Base-by-base conservation (phyloP, 1,140 invertebrate genomes). In the Papilio machaon region DNA sequence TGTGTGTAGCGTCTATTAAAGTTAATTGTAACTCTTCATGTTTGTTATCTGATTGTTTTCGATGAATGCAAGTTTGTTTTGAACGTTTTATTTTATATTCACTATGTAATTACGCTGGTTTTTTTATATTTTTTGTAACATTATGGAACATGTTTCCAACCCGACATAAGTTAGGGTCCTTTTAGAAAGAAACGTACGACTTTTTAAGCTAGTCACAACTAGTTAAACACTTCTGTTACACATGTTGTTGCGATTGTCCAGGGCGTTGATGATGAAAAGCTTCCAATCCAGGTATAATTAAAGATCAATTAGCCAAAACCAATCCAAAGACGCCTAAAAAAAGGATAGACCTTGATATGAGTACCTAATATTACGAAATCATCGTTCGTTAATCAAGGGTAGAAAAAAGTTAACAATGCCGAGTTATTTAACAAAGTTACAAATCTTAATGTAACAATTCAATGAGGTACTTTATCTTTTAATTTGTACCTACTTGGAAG, bases 11-110 rank as follows among this genome's bases (percentile, higher is more conserved):
- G 13, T 76, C 47, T 76, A 76, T 76, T 76, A 47, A 52, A 76
- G 74, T 76, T 76, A 76, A 76, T 76, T 76, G 43, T 76, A 30
- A 54, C 74, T 76, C 19, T 76, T 49, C 23, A 70, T 70, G 64
- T 64, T 64, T n/a, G 38, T 76, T 52, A 52, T 76, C 74, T 52
- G 43, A 76, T 76, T 52, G 74, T 49, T 49, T 76, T 52, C 19
- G 19, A 75, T 47, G 43, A 52, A 76, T 52, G 74, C 74, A 30
- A 49, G 49, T 74, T 74, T 46, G 73, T 46, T 70, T 70, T 70
- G 64, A 17, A 54, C 52, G 52, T 54, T 17, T 54, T 54, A 17
- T 54, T 17, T 54, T 54, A 17, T 54, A 6, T 54, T 17, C 23
- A 64, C 23, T 38, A 13, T 35, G 60, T 67, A 11, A 38, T 30